Evolutionary conservation across 2,113 vertebrate genomes (phyloP), one percentile per base, ranked within the genome.

Genomic region (Seriola rivoliana): DNA sequence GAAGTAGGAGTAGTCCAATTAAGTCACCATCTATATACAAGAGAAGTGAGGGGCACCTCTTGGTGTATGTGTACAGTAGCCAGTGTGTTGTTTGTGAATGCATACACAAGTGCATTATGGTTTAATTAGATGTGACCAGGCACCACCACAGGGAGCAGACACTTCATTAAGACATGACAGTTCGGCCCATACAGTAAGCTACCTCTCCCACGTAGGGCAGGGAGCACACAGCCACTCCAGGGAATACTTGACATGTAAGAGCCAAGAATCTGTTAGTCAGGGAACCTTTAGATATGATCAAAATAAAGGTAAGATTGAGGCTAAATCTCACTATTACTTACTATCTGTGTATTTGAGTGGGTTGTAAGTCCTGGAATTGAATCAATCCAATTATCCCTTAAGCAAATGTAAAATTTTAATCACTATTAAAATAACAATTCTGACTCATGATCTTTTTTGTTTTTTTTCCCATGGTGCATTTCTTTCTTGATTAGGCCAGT

Each of bases 161-260:
- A 82, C 81, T 90, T 92, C 88, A 94, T 93, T 90, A 94, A 64
- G 64, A 66, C 72, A 52, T 32, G 77, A 88, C 74, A 88, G 82
- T 85, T 52, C 21, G 62, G 68, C 58, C 66, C 48, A 74, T 71
- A 82, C 57, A 78, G 88, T 60, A 67, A 52, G 62, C 57, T 57
- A 54, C 65, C 62, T 77, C 66, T 46, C 66, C 62, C n/a, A 23
- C 59, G 19, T 21, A 83, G 71, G 59, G 34, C 50, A 87, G 29
- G 42, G 57, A 65, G 66, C 68, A 34, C 73, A 32, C 36, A 40
- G 54, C 62, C 48, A 84, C 69, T 55, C n/a, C 11, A 74, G 76
- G 71, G 32, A 65, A 7, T 42, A 73, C 38, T 17, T 76, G 54
- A 84, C 75, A 82, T 14, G 1, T 19, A 48, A 62, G 32, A 60